Conservation (phyloP, 1,140 invertebrate species). For the Lasioglossum baleicum region DNA sequence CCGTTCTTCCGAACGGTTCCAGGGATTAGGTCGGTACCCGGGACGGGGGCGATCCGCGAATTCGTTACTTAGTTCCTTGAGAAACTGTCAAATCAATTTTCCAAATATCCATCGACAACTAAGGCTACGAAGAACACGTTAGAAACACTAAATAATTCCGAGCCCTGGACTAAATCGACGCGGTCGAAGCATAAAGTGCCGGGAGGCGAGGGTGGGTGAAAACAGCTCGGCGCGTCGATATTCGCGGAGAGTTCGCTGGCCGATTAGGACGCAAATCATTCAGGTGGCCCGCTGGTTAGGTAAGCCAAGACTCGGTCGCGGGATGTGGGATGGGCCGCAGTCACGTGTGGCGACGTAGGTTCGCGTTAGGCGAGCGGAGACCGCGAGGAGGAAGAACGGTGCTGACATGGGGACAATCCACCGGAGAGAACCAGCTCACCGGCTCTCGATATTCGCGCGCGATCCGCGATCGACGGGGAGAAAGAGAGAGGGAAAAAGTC, state of each 20-base stretch:
- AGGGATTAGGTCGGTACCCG: background rate
- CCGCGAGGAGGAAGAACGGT: slow-evolving; percentile 54
- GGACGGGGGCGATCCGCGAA: background rate
- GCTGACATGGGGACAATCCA: slow-evolving; percentile 67
- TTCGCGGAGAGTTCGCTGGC: slow-evolving; percentile 66
- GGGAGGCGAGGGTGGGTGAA: background rate
- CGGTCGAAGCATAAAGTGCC: too few species aligned
- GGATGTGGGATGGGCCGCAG: slow-evolving; percentile 69
- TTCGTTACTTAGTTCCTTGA: background rate
- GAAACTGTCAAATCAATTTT: too few species aligned
- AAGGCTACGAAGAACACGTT: too few species aligned
- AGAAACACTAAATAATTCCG: too few species aligned
- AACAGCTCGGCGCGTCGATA: slow-evolving; percentile 30
- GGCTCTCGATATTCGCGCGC: slow-evolving; percentile 4
- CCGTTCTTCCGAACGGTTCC: background rate
- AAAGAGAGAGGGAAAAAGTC: slow-evolving; percentile 56
- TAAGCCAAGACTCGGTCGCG: slow-evolving; percentile 58
- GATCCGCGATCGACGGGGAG: background rate
- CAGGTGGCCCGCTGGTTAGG: slow-evolving; percentile 67
- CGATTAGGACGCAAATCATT: slow-evolving; percentile 75
- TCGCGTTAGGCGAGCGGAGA: slow-evolving; percentile 62
- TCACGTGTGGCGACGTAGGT: slow-evolving; percentile 73
- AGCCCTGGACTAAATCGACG: too few species aligned
- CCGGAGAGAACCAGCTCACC: slow-evolving; percentile 55
- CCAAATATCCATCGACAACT: too few species aligned